These are phyloP conservation scores for Paraescarpia echinospica DNA, from an alignment of 1,140 invertebrate species.

Conservation along the genomic window DNA sequence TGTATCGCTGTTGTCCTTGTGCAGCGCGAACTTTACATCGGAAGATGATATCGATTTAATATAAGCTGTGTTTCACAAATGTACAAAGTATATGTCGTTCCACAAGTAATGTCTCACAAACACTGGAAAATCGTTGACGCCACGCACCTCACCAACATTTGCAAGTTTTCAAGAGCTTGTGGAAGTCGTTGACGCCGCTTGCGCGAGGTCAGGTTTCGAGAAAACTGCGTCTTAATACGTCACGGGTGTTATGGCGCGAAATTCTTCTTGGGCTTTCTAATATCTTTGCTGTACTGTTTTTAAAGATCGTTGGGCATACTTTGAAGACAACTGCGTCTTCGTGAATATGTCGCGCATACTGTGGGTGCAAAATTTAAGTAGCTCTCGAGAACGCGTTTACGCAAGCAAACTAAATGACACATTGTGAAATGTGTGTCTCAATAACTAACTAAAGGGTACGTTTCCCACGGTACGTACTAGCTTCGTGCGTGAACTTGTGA, in stretches of 20 bases:
- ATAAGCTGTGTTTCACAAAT: not conserved
- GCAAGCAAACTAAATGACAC: no score
- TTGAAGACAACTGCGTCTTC: no score
- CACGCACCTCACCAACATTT: not conserved
- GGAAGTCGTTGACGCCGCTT: not conserved
- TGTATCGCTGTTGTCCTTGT: not conserved
- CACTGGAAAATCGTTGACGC: not conserved
- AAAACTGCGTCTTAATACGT: not conserved
- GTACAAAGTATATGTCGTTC: not conserved
- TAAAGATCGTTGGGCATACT: no score
- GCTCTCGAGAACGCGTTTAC: no score
- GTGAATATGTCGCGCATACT: no score
- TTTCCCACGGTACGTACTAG: no score
- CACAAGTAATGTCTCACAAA: not conserved
- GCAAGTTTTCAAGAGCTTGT: not conserved
- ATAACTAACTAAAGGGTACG: no score
- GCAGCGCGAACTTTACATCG: no score
- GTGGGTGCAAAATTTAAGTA: no score
- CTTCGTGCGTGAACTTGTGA: no score
- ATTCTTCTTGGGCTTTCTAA: not conserved
- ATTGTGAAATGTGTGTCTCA: no score
- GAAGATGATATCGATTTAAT: not conserved
- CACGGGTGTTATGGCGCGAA: not conserved
- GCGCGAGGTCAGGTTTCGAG: not conserved
- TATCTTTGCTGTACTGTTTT: no score